Base-by-base conservation (phyloP, 2,113 vertebrate species). In the Cricetomys ansorgei region DNA sequence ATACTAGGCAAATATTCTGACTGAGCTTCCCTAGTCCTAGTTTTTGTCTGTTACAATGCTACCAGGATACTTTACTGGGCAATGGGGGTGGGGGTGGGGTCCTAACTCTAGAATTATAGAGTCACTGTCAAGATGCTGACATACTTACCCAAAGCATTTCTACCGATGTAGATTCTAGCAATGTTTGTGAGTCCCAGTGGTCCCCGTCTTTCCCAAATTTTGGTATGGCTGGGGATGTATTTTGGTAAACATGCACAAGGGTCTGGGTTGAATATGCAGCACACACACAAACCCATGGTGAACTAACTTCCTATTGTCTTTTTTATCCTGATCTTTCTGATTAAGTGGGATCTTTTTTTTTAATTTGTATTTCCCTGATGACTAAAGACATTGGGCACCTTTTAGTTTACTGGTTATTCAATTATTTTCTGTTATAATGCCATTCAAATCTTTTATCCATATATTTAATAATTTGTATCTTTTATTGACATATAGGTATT, bases 401-500 rank as follows among this genome's bases (percentile, higher is more conserved):
- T 88, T 57, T 81, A 45, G 65, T 85, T 64, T 31, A 16, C 40
- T 45, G 59, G 27, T 40, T 84, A 31, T 25, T 77, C 15, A 4
- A 9, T 50, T 34, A 34, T 76, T 80, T 37, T 62, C 2, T 37
- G 53, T 76, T 90, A 37, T 85, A 62, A 92, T 43, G 34, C 55
- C 50, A 23, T 87, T 92, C 69, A 62, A 21, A 62, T 85, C 64
- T 65, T 57, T 87, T 88, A 40, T 59, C 64, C 2, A 34, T 62
- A 62, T 62, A 84, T 48, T 15, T 45, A n/a, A 75, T 53, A 21
- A 11, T 62, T 75, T 96, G 23, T 89, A n/a, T 80, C 50, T 75
- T 95, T 92, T n/a, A n/a, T 53, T 91, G 79, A 59, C 69, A 15
- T 70, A 80, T 76, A 81, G 80, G 64, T 89, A 79, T 80, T 80